Evolutionary conservation across 2,888 invertebrate genomes (phyloP).

Genomic region (Drosophila prostipennis): DNA sequence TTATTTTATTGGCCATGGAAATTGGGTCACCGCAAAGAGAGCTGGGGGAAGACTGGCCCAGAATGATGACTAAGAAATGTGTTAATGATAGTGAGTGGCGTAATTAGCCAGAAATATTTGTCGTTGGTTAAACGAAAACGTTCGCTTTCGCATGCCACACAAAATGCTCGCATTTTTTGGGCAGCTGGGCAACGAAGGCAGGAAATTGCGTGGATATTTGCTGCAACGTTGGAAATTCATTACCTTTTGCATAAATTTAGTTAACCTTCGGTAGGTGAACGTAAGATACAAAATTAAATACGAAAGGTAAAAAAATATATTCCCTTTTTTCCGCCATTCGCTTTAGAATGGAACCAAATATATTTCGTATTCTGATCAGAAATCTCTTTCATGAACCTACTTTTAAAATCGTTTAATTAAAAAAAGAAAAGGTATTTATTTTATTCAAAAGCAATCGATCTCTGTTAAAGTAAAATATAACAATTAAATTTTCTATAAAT

Average conservation of each 20-base stretch:
- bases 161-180: conserved; percentile 29
- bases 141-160: conserved; percentile 33
- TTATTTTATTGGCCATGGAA: conserved; percentile 51
- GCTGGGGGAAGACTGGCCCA: conserved; percentile 15
- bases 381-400: too few relatives aligned
- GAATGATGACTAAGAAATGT: conserved; percentile 65
- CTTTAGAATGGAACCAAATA: too few relatives aligned
- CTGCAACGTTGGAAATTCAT: conserved; percentile 19
- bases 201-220: conserved; percentile 52
- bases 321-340: conserved; percentile 2
- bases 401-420: too few relatives aligned
- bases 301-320: neutral
- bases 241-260: conserved; percentile 23
- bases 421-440: too few relatives aligned
- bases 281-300: conserved; percentile 2
- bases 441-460: too few relatives aligned
- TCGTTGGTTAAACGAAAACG: conserved; percentile 44
- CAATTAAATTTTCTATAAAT: too few relatives aligned
- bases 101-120: conserved; percentile 65
- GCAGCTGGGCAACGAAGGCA: conserved; percentile 33
- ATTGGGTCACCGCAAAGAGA: conserved; percentile 60
- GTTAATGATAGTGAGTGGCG: conserved; percentile 72
- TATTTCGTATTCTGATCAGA: too few relatives aligned
- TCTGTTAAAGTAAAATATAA: too few relatives aligned
- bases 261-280: conserved; percentile 21